Percentiles rank a stretch among this genome's conserved stretches.
Evolutionary conservation across 1,140 invertebrate species (phyloP).

Genomic region (Drosophila biarmipes): DNA sequence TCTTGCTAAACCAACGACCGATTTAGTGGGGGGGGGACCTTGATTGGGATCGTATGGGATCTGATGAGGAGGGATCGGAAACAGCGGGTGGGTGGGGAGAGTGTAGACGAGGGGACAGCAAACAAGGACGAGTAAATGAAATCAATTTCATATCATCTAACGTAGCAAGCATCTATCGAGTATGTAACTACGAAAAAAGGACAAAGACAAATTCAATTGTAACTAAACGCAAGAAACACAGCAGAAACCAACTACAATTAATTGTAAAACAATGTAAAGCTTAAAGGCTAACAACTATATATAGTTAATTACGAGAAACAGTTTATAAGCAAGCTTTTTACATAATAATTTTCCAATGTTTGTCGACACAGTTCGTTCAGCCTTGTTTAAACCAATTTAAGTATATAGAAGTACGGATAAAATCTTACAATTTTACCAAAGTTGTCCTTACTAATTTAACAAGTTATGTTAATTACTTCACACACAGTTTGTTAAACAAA

Average conservation of each 20-base stretch:
- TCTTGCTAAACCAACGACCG: constrained; percentile 71
- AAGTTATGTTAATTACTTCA: constrained; percentile 62
- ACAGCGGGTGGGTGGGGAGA: constrained; percentile 8
- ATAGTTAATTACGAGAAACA: constrained; percentile 34
- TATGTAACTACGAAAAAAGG: constrained; percentile 36
- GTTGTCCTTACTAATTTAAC: constrained; percentile 83
- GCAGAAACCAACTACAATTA: constrained; percentile 64
- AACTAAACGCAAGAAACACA: constrained; percentile 54
- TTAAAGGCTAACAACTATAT: constrained; percentile 46
- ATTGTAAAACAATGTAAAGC: constrained; percentile 56
- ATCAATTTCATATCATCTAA: constrained; percentile 83
- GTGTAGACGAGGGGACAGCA: constrained; percentile 24
- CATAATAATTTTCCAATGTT: constrained; percentile 28
- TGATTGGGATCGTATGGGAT: constrained; percentile 10
- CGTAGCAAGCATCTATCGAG: constrained; percentile 57
- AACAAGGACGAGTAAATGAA: constrained; percentile 60
- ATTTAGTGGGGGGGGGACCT: constrained; percentile 36
- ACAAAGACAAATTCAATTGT: constrained; percentile 50
- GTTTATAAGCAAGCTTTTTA: constrained; percentile 44
- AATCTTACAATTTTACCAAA: constrained; percentile 78
- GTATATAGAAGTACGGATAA: constrained; percentile 47
- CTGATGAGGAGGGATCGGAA: constrained; percentile 12
- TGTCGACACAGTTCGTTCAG: constrained; percentile 46
- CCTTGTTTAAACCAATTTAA: constrained; percentile 51
- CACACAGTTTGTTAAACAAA: constrained; percentile 63